Conservation (phyloP, 2,888 invertebrate species). For the Mycalesis mineus region DNA sequence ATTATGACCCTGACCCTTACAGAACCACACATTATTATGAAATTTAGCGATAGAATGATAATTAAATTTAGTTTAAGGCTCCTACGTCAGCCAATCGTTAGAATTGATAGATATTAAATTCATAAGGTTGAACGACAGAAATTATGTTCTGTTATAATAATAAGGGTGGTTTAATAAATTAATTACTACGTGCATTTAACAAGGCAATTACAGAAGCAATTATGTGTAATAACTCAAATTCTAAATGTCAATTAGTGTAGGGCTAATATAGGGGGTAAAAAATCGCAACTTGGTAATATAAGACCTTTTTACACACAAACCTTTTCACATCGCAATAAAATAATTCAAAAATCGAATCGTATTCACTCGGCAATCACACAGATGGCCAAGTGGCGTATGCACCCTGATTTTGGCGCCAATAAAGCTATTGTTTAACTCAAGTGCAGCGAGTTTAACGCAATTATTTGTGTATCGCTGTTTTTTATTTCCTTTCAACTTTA, state of each 20-base stretch:
- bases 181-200: too few relatives aligned
- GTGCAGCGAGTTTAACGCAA: slow-evolving; percentile 58
- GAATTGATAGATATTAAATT: too few relatives aligned
- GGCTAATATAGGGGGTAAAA: not conserved
- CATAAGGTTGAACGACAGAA: too few relatives aligned
- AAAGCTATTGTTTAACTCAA: slow-evolving; percentile 61
- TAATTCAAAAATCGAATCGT: slow-evolving; percentile 28
- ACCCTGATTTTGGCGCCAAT: slow-evolving; percentile 55
- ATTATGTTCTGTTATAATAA: too few relatives aligned
- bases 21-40: too few relatives aligned
- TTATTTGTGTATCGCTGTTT: slow-evolving; percentile 55
- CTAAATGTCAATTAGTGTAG: not conserved
- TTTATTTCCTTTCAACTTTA: slow-evolving; percentile 48
- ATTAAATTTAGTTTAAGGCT: too few relatives aligned
- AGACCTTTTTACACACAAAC: slow-evolving; percentile 9
- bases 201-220: too few relatives aligned
- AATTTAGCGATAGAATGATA: too few relatives aligned
- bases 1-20: too few relatives aligned
- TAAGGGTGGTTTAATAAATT: too few relatives aligned
- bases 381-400: slow-evolving; percentile 57
- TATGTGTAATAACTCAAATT: not conserved
- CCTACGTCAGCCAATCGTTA: too few relatives aligned
- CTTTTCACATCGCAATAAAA: slow-evolving; percentile 20
- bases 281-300: not conserved
- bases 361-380: slow-evolving; percentile 43